Percentiles rank a stretch among this genome's conserved stretches.
These are phyloP conservation scores for Xiphias gladius DNA, from an alignment of 2,113 vertebrate species.

Conservation along the genomic window DNA sequence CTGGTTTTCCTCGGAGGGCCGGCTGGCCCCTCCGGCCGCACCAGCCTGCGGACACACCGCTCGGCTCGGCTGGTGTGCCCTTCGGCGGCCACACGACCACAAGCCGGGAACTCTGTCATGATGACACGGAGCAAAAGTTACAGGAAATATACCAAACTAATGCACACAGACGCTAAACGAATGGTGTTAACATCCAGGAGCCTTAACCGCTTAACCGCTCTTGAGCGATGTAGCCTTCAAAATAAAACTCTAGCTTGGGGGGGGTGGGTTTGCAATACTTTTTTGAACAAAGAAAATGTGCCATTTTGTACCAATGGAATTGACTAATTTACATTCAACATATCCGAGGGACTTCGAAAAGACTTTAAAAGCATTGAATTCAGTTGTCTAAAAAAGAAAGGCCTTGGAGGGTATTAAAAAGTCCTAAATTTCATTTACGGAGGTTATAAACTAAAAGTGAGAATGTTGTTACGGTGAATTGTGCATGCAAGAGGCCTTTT, in stretches of 20 bases:
- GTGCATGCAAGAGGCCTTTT: too few species aligned
- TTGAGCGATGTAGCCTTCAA: slow-evolving; percentile 13
- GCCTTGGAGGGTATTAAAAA: too few species aligned
- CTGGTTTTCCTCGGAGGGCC: slow-evolving; percentile 25
- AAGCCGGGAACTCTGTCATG: neutral
- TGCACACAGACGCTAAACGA: neutral
- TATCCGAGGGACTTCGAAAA: too few species aligned
- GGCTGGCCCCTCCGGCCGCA: slow-evolving; percentile 31
- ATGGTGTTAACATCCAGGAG: neutral
- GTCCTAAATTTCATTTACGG: too few species aligned
- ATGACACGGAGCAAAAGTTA: neutral
- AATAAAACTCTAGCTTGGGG: slow-evolving; percentile 27
- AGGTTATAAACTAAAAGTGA: too few species aligned
- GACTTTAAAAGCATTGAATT: too few species aligned
- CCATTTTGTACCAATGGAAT: too few species aligned
- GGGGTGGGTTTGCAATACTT: too few species aligned
- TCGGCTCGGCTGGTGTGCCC: neutral
- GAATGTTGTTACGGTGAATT: too few species aligned
- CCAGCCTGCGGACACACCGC: slow-evolving; percentile 12
- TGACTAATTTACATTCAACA: too few species aligned
- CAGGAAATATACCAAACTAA: neutral
- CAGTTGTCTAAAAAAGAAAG: too few species aligned
- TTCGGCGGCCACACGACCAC: neutral
- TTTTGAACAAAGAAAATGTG: too few species aligned
- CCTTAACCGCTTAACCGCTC: slow-evolving; percentile 33